Base-by-base conservation (phyloP, 2,113 vertebrate genomes). In the Nansenia antarctica region DNA sequence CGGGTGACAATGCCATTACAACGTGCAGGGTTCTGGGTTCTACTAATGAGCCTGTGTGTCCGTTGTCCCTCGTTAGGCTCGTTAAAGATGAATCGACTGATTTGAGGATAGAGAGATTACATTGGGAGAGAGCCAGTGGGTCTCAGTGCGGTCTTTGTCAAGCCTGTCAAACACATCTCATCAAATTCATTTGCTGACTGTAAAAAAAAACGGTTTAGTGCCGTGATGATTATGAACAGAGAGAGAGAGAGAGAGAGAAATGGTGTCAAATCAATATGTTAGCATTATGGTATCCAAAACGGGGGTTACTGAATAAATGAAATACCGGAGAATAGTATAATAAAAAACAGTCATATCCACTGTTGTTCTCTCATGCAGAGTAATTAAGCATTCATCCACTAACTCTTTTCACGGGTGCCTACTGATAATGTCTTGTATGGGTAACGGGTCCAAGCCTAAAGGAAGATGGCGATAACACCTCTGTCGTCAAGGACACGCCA, bases 121-220 rank as follows among this genome's bases (percentile, higher is more conserved):
- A 78, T 85, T 83, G 86, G 86, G 78, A 78, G 65, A 31, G 32
- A 2, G 86, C 88, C 88, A 87, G 45, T 7, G 12, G 29, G 78
- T 72, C 81, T 87, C 78, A 84, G 72, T 81, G 77, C 70, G 45
- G 55, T 82, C 84, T 82, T 92, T 90, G 87, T 90, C 70, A 65
- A 70, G 72, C 59, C 85, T 88, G 89, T 90, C 88, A 89, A 72
- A 90, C 72, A 81, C 80, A 86, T 90, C 82, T 87, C 86, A 79
- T 92, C 87, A 87, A 66, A 78, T 87, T 78, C 81, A 81, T 87
- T 86, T 87, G 88, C 84, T 90, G 84, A 85, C 87, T 84, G 88
- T 85, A 87, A 82, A n/a, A n/a, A n/a, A n/a, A n/a, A 83, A 83
- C 73, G 78, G 73, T 77, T 49, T n/a, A 49, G 45, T 14, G 6